phyloP scores from a whole-genome alignment of 2,797 vertebrate species.

The Chromis chromis region DNA sequence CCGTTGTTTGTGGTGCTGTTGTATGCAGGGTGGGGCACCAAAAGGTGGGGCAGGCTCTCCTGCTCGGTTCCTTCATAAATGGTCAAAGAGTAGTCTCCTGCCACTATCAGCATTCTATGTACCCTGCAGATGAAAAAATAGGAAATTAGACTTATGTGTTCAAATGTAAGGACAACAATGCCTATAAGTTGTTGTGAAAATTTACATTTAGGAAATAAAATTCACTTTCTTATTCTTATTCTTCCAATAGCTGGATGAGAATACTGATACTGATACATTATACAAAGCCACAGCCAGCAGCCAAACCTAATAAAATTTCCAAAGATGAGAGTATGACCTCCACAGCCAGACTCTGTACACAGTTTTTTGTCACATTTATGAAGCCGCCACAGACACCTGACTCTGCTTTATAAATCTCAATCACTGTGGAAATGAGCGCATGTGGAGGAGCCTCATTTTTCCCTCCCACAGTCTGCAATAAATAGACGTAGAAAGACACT shows the following conservation, averaged over 20 bases:
- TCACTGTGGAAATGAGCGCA: background rate
- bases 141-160: background rate
- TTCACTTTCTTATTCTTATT: too few relatives aligned
- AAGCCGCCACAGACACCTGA: background rate
- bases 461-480: background rate
- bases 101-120: conserved; percentile 82
- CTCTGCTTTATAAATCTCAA: background rate
- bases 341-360: background rate
- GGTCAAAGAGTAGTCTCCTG: conserved; percentile 84
- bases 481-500: background rate
- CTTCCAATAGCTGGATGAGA: background rate
- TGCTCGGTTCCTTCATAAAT: conserved; percentile 88
- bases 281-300: background rate
- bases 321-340: background rate
- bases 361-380: background rate
- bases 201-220: background rate
- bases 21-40: conserved; percentile 85
- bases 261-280: background rate
- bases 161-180: background rate
- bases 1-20: conserved; percentile 79
- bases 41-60: conserved; percentile 76
- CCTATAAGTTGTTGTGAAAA: background rate
- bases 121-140: conserved; percentile 64
- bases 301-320: background rate
- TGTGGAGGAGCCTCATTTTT: background rate